A percentile compares a stretch with the other conserved stretches of the same genome.
Evolutionary conservation across 2,113 vertebrate species (phyloP).

Genomic region (Poeciliopsis prolifica): DNA sequence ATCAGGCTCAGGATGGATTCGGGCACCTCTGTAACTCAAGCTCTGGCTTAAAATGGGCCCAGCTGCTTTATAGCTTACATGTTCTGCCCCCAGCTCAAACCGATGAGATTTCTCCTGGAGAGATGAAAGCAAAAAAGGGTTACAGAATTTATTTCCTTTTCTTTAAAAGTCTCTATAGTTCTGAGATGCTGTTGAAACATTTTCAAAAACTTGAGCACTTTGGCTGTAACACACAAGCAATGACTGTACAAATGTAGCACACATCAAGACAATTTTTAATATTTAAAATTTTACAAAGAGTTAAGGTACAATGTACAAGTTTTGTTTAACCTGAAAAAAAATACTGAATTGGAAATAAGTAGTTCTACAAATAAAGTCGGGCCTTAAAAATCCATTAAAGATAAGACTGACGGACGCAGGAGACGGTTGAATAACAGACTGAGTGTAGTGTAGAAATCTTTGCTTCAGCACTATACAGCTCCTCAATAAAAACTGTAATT

Average conservation of each 20-base stretch:
- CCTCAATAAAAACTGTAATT: not conserved
- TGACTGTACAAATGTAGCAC: not conserved
- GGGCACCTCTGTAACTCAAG: slow-evolving; percentile 12
- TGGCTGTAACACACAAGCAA: not conserved
- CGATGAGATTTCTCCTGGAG: slow-evolving; percentile 2
- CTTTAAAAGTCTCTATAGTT: not conserved
- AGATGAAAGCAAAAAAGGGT: not conserved
- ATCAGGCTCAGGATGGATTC: slow-evolving; percentile 10
- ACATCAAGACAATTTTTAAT: not conserved
- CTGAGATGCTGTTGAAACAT: not conserved
- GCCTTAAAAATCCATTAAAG: slow-evolving; percentile 25
- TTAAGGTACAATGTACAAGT: not conserved
- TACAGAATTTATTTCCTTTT: not conserved
- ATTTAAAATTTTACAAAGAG: not conserved
- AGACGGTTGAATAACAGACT: not conserved
- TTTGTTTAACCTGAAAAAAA: slow-evolving; percentile 11
- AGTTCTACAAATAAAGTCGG: not conserved
- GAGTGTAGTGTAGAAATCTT: not conserved
- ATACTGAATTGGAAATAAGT: slow-evolving; percentile 16
- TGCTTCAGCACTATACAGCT: not conserved
- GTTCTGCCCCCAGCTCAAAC: not conserved
- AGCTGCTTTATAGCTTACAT: not conserved
- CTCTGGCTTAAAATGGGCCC: not conserved
- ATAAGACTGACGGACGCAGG: slow-evolving; percentile 5
- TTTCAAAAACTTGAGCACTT: not conserved